Conservation (phyloP, 2,888 invertebrate genomes). For the Drosophila mercatorum region DNA sequence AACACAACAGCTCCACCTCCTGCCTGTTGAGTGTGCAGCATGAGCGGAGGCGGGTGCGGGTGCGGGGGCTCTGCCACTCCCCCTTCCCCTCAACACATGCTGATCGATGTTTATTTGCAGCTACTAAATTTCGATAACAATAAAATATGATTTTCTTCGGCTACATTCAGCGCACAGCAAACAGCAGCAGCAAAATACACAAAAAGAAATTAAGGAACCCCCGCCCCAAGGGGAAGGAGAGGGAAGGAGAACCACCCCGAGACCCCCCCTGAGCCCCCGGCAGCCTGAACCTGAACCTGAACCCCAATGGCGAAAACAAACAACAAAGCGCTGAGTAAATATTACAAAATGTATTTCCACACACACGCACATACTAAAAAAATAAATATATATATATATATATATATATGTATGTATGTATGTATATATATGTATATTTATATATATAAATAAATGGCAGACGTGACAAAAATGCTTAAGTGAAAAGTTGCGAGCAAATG, state of each 20-base stretch:
- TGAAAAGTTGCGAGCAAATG: slow-evolving; percentile 74
- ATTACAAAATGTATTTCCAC: slow-evolving; percentile 74
- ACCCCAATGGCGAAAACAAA: slow-evolving; percentile 61
- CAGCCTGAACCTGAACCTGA: slow-evolving; percentile 26
- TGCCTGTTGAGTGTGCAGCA: neutral
- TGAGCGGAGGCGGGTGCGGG: neutral
- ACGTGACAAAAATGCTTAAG: slow-evolving; percentile 79
- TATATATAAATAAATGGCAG: slow-evolving; percentile 68
- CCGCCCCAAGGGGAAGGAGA: slow-evolving; percentile 30
- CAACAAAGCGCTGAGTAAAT: slow-evolving; percentile 74
- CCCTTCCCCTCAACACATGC: neutral
- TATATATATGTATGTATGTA: slow-evolving; percentile 33
- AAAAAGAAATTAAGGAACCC: slow-evolving; percentile 77
- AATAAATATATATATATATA: slow-evolving; percentile 47
- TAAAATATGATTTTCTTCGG: slow-evolving; percentile 76
- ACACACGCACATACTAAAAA: slow-evolving; percentile 29
- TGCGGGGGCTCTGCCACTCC: neutral
- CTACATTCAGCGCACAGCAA: slow-evolving; percentile 38
- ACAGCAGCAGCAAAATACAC: slow-evolving; percentile 53
- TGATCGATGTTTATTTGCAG: slow-evolving; percentile 65
- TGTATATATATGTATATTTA: slow-evolving; percentile 30
- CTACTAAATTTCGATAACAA: slow-evolving; percentile 76
- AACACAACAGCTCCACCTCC: slow-evolving; percentile 12
- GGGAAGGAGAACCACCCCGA: no score
- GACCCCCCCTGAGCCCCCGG: neutral